Evolutionary conservation across 2,113 vertebrate genomes (phyloP).

Genomic region (Petrocephalus zakoni): DNA sequence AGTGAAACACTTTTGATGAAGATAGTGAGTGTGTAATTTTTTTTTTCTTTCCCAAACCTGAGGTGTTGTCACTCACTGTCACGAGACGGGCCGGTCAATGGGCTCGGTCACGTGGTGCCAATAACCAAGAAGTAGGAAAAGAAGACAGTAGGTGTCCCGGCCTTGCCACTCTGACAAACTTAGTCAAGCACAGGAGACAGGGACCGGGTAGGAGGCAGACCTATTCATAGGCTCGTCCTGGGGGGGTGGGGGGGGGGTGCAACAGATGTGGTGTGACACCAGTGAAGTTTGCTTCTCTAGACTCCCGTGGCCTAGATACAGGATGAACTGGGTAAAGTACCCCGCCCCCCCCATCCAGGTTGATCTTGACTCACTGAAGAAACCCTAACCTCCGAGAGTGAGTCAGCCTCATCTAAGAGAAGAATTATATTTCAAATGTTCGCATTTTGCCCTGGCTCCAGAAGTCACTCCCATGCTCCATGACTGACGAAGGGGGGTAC

Average conservation of each 20-base stretch:
- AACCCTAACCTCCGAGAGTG: not conserved
- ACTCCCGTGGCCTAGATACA: slow-evolving; percentile 12
- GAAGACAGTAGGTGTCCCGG: not conserved
- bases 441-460: slow-evolving; percentile 21
- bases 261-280: not conserved
- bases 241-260: not conserved
- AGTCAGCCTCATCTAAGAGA: not conserved
- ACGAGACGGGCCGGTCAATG: not conserved
- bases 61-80: not conserved
- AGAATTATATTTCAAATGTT: not conserved
- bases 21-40: not conserved
- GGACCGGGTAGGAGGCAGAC: not conserved
- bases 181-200: not conserved
- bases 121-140: not conserved
- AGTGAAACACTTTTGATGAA: not conserved
- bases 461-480: slow-evolving; percentile 23
- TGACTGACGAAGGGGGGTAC: slow-evolving; percentile 31
- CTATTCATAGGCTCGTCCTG: slow-evolving; percentile 13
- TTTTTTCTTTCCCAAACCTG: not conserved
- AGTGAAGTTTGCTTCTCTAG: not conserved
- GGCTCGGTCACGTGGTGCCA: not conserved
- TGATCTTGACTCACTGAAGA: slow-evolving; percentile 1
- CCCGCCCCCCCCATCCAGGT: not conserved
- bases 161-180: not conserved
- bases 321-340: not conserved